Conservation (phyloP, 2,797 vertebrate genomes). For the Capromys pilorides region DNA sequence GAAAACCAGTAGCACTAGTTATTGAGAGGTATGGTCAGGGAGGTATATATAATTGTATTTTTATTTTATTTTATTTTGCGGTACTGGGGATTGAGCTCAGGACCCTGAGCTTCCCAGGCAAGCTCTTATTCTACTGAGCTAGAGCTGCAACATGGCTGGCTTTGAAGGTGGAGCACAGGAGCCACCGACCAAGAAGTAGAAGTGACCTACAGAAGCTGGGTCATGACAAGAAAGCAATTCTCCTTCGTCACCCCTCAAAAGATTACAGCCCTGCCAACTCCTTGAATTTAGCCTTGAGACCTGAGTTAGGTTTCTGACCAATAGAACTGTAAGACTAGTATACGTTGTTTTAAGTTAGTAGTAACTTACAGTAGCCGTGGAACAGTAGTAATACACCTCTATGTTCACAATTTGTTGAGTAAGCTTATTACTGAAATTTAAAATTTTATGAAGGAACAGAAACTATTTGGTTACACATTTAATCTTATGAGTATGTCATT, state of each 20-base stretch:
- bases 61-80: no score
- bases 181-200: not conserved
- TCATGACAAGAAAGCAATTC: not conserved
- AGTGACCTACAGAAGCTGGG: not conserved
- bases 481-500: not conserved
- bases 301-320: not conserved
- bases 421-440: conserved; percentile 40
- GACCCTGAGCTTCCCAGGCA: no score
- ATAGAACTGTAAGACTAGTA: not conserved
- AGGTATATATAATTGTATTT: not conserved
- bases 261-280: not conserved
- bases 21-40: not conserved
- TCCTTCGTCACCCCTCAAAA: not conserved
- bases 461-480: conserved; percentile 1
- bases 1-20: not conserved
- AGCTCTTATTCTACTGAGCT: not conserved
- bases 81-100: no score
- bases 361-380: not conserved
- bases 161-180: not conserved
- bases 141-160: not conserved
- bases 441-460: not conserved
- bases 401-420: conserved; percentile 42
- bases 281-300: conserved; percentile 23
- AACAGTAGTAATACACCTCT: not conserved
- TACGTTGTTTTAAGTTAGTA: conserved; percentile 35